These are phyloP conservation scores for Geopemphigus sp. DNA, from an alignment of 1,140 invertebrate genomes.

Conservation along the genomic window DNA sequence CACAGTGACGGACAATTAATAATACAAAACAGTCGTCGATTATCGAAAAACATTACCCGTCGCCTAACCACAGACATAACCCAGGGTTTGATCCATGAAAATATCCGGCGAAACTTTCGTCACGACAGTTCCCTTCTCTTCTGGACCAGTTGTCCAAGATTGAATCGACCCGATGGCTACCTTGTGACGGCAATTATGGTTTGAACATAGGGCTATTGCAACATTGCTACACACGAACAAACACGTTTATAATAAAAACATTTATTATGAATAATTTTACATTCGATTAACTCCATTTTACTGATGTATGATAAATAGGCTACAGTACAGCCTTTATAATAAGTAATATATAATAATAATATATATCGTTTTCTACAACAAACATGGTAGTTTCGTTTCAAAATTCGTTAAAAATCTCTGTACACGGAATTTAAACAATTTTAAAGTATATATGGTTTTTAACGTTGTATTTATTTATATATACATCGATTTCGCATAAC, in stretches of 20 bases:
- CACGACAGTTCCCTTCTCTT: too few species aligned
- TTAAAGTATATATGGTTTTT: slow-evolving; percentile 21
- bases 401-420: slow-evolving; percentile 47
- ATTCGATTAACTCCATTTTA: slow-evolving; percentile 20
- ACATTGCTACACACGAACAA: background rate
- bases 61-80: too few species aligned
- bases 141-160: too few species aligned
- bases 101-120: too few species aligned
- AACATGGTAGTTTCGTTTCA: slow-evolving; percentile 47
- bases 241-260: slow-evolving; percentile 39
- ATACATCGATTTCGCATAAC: slow-evolving; percentile 3
- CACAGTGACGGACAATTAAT: too few species aligned
- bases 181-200: too few species aligned
- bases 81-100: too few species aligned
- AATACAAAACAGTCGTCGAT: too few species aligned
- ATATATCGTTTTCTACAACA: slow-evolving; percentile 25
- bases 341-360: slow-evolving; percentile 1
- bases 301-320: slow-evolving; percentile 28
- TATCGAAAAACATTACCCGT: too few species aligned
- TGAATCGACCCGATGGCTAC: too few species aligned
- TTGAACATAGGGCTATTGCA: too few species aligned
- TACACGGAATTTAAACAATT: slow-evolving; percentile 29
- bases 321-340: slow-evolving; percentile 40
- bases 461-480: slow-evolving; percentile 15
- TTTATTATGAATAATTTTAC: slow-evolving; percentile 45